phyloP scores from a whole-genome alignment of 2,797 vertebrate genomes.

The Antrozous pallidus region DNA sequence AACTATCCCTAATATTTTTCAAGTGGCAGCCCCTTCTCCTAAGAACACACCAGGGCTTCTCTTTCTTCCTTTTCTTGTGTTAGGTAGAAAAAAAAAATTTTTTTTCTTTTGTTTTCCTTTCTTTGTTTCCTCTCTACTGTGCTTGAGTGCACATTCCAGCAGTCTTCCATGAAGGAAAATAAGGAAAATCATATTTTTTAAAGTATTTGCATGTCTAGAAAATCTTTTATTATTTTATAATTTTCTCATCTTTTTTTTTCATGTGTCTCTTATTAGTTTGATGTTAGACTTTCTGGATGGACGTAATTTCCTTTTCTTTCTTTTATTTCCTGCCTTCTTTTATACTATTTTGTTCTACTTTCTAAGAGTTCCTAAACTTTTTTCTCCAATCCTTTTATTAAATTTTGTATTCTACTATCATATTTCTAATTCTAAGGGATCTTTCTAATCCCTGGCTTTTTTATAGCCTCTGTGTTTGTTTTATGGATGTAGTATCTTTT shows the following conservation, averaged over 20 bases:
- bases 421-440: constrained; percentile 58
- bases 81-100: neutral
- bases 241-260: neutral
- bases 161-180: neutral
- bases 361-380: constrained; percentile 6
- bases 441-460: constrained; percentile 52
- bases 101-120: neutral
- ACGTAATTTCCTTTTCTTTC: neutral
- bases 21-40: neutral
- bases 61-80: neutral
- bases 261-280: neutral
- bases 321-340: constrained; percentile 4
- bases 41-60: neutral
- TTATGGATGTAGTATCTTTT: constrained; percentile 66
- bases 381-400: constrained; percentile 26
- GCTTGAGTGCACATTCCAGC: neutral
- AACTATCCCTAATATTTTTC: neutral
- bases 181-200: neutral
- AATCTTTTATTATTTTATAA: neutral
- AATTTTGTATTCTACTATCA: constrained; percentile 39
- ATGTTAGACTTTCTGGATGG: neutral
- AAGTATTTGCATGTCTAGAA: neutral
- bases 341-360: constrained; percentile 57
- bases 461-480: constrained; percentile 59
- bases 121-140: neutral